phyloP scores from a whole-genome alignment of 2,113 vertebrate species.

The Tylochromis polylepis region DNA sequence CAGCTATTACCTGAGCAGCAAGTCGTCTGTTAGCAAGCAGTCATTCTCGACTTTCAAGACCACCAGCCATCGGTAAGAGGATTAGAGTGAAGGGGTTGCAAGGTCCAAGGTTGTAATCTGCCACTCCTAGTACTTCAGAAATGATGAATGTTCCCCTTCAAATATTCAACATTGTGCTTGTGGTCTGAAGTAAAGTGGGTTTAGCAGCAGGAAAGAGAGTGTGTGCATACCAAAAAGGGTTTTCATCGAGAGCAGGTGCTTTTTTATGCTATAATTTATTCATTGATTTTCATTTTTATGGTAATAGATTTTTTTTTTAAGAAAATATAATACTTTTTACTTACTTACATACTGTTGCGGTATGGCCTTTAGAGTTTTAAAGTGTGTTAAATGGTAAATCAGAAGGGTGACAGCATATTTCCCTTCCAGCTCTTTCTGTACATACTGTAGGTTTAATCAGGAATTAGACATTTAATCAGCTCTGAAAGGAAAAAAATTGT shows the following conservation, averaged over 20 bases:
- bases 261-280: background rate
- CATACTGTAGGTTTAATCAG: background rate
- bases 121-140: background rate
- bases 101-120: background rate
- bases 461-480: background rate
- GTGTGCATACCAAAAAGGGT: background rate
- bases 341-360: background rate
- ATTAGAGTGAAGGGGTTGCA: background rate
- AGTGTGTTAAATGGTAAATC: background rate
- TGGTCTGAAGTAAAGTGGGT: background rate
- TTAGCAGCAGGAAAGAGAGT: background rate
- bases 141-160: background rate
- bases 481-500: too few relatives aligned
- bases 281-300: background rate
- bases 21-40: slow-evolving; percentile 75
- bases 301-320: background rate
- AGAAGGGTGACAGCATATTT: background rate
- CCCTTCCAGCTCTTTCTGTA: background rate
- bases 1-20: slow-evolving; percentile 76
- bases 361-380: background rate
- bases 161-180: slow-evolving; percentile 9
- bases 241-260: background rate
- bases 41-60: slow-evolving; percentile 52
- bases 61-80: slow-evolving; percentile 70
- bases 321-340: background rate